A percentile compares a stretch with the other conserved stretches of the same genome.
Evolutionary conservation across 2,888 invertebrate genomes (phyloP).

Genomic region (Mimachlamys varia): DNA sequence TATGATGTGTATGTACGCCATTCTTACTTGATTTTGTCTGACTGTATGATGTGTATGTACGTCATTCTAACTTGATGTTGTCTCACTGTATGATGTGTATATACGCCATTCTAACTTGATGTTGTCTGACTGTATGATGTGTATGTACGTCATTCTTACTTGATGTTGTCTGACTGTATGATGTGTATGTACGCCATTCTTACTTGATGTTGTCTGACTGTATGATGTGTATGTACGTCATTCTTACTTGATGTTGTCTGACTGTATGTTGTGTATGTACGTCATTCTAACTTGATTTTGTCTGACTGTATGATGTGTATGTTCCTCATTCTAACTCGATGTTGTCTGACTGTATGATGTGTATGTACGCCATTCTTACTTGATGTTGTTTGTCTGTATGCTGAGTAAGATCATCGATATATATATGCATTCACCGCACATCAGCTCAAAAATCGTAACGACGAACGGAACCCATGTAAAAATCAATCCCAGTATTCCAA

Average conservation of each 20-base stretch:
- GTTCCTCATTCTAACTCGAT: too few relatives aligned
- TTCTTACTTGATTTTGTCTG: background rate
- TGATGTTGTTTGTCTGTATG: background rate
- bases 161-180: background rate
- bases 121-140: background rate
- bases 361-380: background rate
- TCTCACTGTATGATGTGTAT: background rate
- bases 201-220: background rate
- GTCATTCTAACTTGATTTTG: too few relatives aligned
- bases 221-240: background rate
- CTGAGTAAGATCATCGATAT: background rate
- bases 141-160: background rate
- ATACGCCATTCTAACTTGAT: background rate
- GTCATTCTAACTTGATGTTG: background rate
- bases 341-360: too few relatives aligned
- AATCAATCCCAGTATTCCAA: constrained; percentile 19
- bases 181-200: background rate
- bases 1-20: background rate
- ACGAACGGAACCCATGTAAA: constrained; percentile 7
- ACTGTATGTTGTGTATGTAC: background rate
- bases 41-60: too few relatives aligned
- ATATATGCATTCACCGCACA: background rate
- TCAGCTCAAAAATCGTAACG: background rate
- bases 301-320: too few relatives aligned
- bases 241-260: background rate